Conservation (phyloP, 2,797 vertebrate genomes). For the Atherinosoma microstoma region DNA sequence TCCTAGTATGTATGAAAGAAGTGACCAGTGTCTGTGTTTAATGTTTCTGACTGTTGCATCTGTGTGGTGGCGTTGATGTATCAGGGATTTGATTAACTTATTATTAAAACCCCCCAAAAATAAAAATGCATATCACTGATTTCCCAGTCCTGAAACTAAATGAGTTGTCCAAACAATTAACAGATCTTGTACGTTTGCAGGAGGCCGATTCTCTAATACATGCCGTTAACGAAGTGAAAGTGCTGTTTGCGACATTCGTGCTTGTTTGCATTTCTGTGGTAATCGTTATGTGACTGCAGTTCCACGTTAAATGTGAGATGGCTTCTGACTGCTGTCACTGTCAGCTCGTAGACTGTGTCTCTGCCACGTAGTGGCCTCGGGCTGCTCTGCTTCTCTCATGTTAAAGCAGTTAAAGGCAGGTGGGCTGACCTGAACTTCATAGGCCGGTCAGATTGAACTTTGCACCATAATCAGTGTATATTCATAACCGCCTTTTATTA, state of each 20-base stretch:
- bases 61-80: neutral
- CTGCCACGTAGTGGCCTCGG: constrained; percentile 56
- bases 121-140: neutral
- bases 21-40: neutral
- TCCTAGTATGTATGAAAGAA: constrained; percentile 18
- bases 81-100: neutral
- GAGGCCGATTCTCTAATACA: neutral
- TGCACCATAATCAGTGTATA: neutral
- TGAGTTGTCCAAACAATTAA: neutral
- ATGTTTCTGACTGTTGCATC: neutral
- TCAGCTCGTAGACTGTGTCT: constrained; percentile 36
- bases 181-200: neutral
- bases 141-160: neutral
- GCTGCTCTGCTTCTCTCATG: constrained; percentile 47
- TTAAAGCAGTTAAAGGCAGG: constrained; percentile 52
- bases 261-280: neutral
- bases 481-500: constrained; percentile 7
- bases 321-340: constrained; percentile 31
- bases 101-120: neutral
- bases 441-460: constrained; percentile 25
- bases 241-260: neutral
- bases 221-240: neutral
- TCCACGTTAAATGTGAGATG: constrained; percentile 19
- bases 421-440: constrained; percentile 45
- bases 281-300: constrained; percentile 14